A percentile compares a stretch with the other conserved stretches of the same genome.
These are phyloP conservation scores for Trachymyrmex septentrionalis DNA, from an alignment of 1,140 invertebrate species.

Conservation along the genomic window DNA sequence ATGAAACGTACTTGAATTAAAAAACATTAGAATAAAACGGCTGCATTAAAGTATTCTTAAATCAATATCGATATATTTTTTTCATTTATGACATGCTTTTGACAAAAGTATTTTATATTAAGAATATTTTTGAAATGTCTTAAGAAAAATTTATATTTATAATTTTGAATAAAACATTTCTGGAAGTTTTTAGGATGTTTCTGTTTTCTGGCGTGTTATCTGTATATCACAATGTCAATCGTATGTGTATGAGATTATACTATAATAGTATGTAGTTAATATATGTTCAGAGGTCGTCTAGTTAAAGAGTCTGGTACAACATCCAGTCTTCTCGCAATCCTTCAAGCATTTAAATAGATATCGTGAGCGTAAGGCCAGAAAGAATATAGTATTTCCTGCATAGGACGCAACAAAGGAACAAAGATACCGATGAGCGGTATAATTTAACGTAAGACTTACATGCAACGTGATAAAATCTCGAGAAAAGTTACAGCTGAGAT, in stretches of 20 bases:
- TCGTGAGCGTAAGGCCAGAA: constrained; percentile 62
- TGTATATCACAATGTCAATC: background rate
- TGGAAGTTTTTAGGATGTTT: too few relatives aligned
- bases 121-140: constrained; percentile 5
- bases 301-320: background rate
- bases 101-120: background rate
- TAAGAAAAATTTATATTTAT: background rate
- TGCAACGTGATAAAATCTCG: constrained; percentile 58
- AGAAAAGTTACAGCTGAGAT: constrained; percentile 28
- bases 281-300: background rate
- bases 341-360: constrained; percentile 44
- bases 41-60: background rate
- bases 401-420: constrained; percentile 64
- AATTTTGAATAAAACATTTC: background rate
- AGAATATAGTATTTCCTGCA: constrained; percentile 68
- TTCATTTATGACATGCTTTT: background rate
- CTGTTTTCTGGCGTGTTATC: background rate
- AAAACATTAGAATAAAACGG: background rate
- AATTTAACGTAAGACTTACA: constrained; percentile 45
- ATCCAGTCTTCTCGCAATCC: constrained; percentile 36
- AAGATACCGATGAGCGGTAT: constrained; percentile 75
- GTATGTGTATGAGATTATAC: background rate
- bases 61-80: background rate
- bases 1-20: background rate
- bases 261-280: background rate